Base-by-base conservation (phyloP, 2,888 invertebrate genomes). In the Polydrusus tereticollis region DNA sequence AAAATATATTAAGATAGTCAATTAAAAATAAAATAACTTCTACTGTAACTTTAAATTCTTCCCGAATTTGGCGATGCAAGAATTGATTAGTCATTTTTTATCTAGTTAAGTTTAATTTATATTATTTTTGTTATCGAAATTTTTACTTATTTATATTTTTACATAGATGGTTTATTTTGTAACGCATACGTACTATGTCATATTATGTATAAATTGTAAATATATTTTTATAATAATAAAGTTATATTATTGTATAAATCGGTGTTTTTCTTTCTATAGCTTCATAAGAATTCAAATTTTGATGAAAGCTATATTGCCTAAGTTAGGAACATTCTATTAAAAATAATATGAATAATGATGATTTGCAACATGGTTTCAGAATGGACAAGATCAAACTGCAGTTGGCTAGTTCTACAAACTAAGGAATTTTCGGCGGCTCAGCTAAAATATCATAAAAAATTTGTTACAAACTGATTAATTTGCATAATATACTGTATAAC, bases 131-230 rank as follows among this genome's bases (percentile, higher is more conserved):
- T 81, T 82, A 79, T 81, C 77, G 60, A 78, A 79, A 79, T 79
- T 78, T 79, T 78, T 74, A 73, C 70, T 78, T 80, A 81, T 81
- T 81, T 82, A 80, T 81, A 76, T 78, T 63, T 63, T 64, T 73
- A 79, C 73, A 77, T 80, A 77, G 74, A 80, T 77, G 79, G 73
- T 73, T 73, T 80, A 79, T 77, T 79, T 77, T 76, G 78, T 76
- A 78, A 79, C 69, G 47, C 59, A 68, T 77, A 78, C 78, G 77
- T 78, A 79, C 77, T 79, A 77, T 77, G 76, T 76, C 78, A 78
- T 79, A n/a, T n/a, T n/a, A 79, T 80, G 80, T 80, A 80, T 77
- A 80, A 80, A 80, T 77, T 80, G 80, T 80, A 80, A 77, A 80
- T 80, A 80, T 76, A 75, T 75, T 77, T 70, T 59, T 73, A 60